Evolutionary conservation across 2,888 invertebrate species (phyloP), one percentile per base, ranked within the genome.

Genomic region (Latheticus oryzae): DNA sequence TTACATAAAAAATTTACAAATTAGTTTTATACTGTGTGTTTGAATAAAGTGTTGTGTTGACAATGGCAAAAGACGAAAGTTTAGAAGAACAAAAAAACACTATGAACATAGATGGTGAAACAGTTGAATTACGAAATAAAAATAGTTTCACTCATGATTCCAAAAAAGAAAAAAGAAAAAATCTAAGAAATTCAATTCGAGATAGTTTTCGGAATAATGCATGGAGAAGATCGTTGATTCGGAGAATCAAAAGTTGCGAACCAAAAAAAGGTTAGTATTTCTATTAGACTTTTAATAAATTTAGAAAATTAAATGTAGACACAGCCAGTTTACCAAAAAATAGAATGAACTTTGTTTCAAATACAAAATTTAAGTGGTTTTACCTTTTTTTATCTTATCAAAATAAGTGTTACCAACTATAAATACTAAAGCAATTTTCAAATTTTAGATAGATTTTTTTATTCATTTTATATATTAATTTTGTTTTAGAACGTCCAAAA

Each of bases 81-180:
- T 3, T 24, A 13, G n/a, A 28, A n/a, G n/a, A n/a, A n/a, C n/a
- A n/a, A n/a, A n/a, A n/a, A 16, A 33, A 33, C 12, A 33, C 33
- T 2, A 45, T 54, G 9, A 37, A 45, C 13, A 28, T 54, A 3
- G 54, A 54, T 11, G 54, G 54, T 5, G 54, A 54, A 12, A 17
- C 35, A 4, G 54, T 54, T 1, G 16, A 54, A 19, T 9, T 54
- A 5, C 33, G 54, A 11, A 12, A 16, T 3, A 33, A 26, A 15
- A 40, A 40, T 5, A n/a, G n/a, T n/a, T n/a, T n/a, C n/a, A 7
- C 8, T 7, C 15, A 38, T 5, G 17, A 37, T 9, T 7, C 5
- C 11, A 38, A 40, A 17, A 12, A 19, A 21, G n/a, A 11, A 1
- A 54, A 15, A 5, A 26, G 17, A n/a, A 40, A 21, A 9, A 52